A percentile compares a stretch with the other conserved stretches of the same genome.
Conservation (phyloP, 2,888 invertebrate species). For the Podotricha telesiphe region DNA sequence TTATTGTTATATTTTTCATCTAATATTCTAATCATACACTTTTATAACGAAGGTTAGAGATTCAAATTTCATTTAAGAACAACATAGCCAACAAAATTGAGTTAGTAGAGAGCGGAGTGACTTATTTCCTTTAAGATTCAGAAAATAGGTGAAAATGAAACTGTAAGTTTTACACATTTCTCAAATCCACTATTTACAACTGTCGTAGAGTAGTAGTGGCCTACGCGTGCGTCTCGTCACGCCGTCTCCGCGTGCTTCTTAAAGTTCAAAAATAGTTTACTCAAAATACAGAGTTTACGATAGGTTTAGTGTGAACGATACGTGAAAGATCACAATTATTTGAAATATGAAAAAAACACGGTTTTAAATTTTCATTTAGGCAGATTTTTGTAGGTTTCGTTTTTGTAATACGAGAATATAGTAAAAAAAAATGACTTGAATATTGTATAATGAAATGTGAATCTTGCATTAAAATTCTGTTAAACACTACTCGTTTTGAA, state of each 20-base stretch:
- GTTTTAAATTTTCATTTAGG: background rate
- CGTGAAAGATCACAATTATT: background rate
- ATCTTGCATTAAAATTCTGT: too few relatives aligned
- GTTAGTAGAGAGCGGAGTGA: too few relatives aligned
- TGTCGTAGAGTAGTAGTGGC: constrained; percentile 14
- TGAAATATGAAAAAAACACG: background rate
- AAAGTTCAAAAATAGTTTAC: constrained; percentile 21
- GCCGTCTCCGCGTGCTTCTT: constrained; percentile 34
- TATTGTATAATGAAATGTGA: too few relatives aligned
- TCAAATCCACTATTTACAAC: background rate
- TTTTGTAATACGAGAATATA: background rate
- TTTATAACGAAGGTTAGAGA: background rate
- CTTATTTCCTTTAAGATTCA: background rate
- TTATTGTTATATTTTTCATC: background rate
- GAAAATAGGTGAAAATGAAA: background rate
- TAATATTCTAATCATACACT: background rate
- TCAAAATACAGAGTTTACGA: constrained; percentile 9
- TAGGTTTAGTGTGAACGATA: constrained; percentile 1
- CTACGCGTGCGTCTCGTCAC: constrained; percentile 30
- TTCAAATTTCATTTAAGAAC: background rate
- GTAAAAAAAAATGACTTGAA: too few relatives aligned
- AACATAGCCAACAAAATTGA: too few relatives aligned
- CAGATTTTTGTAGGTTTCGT: background rate
- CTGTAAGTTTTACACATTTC: background rate
- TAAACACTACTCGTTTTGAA: too few relatives aligned